A percentile compares a stretch with the other conserved stretches of the same genome.
These are phyloP conservation scores for Bilobella aurantiaca DNA, from an alignment of 1,140 invertebrate species.

Conservation along the genomic window DNA sequence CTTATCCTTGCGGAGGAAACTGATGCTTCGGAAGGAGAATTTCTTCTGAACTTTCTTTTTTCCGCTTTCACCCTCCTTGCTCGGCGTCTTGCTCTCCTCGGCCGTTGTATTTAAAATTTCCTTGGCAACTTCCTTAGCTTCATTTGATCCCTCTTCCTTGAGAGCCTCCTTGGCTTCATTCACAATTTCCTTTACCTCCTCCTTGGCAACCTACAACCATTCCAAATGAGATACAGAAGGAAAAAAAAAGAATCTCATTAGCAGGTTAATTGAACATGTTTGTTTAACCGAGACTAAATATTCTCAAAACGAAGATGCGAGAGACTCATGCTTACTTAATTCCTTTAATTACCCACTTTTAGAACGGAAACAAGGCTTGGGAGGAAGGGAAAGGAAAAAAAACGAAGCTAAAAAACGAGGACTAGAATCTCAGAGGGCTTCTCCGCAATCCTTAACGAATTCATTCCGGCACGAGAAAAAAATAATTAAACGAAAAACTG, in stretches of 20 bases:
- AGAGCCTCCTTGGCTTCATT: constrained; percentile 25
- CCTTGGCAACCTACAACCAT: constrained; percentile 23
- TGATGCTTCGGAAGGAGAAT: constrained; percentile 35
- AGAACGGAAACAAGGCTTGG: too few relatives aligned
- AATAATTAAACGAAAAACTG: too few relatives aligned
- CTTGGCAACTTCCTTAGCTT: constrained; percentile 16
- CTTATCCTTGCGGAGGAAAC: constrained; percentile 37
- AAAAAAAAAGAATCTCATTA: too few relatives aligned
- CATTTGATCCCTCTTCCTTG: constrained; percentile 22
- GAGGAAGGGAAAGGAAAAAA: too few relatives aligned
- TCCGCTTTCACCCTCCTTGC: constrained; percentile 24
- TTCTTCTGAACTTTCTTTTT: constrained; percentile 37
- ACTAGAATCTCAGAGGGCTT: too few relatives aligned
- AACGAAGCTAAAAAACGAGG: too few relatives aligned
- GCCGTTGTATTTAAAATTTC: constrained; percentile 4
- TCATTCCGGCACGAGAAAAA: too few relatives aligned
- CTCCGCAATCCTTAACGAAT: too few relatives aligned
- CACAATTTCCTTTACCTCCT: constrained; percentile 29
- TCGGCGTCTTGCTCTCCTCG: constrained; percentile 24
- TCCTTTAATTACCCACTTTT: too few relatives aligned
- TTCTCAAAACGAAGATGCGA: too few relatives aligned
- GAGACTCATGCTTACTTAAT: constrained; percentile 15
- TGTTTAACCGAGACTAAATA: too few relatives aligned
- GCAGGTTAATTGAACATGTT: too few relatives aligned
- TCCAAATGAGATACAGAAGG: background rate